Conservation (phyloP, 2,888 invertebrate genomes). For the Sphaerophoria taeniata region DNA sequence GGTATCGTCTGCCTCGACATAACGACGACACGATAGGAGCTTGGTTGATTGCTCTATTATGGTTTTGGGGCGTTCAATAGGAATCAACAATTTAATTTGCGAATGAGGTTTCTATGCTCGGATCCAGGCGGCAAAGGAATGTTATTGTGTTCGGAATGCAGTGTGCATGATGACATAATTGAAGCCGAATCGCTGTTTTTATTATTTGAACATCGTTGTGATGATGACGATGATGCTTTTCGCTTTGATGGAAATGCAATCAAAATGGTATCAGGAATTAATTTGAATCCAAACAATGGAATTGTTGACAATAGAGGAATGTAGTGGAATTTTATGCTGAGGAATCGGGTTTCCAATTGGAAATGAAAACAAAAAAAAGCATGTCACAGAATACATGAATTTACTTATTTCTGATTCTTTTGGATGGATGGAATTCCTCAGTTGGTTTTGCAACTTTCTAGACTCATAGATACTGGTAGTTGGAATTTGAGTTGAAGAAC, state of each 20-base stretch:
- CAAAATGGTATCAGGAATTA: conserved; percentile 49
- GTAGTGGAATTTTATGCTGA: conserved; percentile 13
- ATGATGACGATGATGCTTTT: conserved; percentile 7
- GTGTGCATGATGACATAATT: conserved; percentile 45
- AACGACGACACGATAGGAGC: conserved; percentile 1
- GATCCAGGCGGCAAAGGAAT: not conserved
- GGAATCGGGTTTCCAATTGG: conserved; percentile 5
- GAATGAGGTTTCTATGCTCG: conserved; percentile 12
- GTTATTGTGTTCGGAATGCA: not conserved
- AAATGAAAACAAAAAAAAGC: not conserved
- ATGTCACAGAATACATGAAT: not conserved
- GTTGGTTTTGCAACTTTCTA: too few relatives aligned
- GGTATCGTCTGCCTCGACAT: not conserved
- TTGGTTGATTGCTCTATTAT: conserved; percentile 64
- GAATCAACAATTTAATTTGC: conserved; percentile 53
- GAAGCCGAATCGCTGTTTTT: conserved; percentile 35
- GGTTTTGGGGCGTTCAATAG: conserved; percentile 56
- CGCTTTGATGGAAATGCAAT: conserved; percentile 26
- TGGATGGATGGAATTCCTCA: too few relatives aligned
- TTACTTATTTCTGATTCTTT: too few relatives aligned
- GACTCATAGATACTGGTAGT: too few relatives aligned
- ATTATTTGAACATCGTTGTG: conserved; percentile 48
- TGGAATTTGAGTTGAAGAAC: too few relatives aligned
- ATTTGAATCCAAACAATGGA: conserved; percentile 27
- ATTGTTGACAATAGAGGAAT: conserved; percentile 27